Conservation (phyloP, 2,888 invertebrate species). For the Lydus trimaculatus region DNA sequence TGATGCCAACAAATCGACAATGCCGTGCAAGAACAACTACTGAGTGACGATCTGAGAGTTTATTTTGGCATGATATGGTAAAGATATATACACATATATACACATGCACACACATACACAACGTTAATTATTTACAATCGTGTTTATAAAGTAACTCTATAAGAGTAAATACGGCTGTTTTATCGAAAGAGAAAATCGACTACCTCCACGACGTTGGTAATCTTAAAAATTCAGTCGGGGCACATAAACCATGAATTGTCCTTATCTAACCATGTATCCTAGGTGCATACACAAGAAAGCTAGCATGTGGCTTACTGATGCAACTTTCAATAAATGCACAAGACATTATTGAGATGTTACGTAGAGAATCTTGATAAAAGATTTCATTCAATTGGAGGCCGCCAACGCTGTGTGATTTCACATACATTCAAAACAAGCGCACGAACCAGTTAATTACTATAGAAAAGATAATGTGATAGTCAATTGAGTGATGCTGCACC, state of each 20-base stretch:
- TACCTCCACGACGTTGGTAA: conserved; percentile 43
- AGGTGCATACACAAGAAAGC: conserved; percentile 39
- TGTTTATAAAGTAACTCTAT: conserved; percentile 10
- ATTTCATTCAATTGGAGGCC: conserved; percentile 52
- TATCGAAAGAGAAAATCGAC: conserved; percentile 51
- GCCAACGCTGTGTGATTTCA: conserved; percentile 53
- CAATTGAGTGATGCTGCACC: conserved; percentile 34
- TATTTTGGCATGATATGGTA: neutral
- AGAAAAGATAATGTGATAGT: conserved; percentile 47
- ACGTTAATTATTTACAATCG: conserved; percentile 22
- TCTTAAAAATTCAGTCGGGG: conserved; percentile 40
- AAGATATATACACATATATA: neutral
- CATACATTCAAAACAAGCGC: conserved; percentile 50
- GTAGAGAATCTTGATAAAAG: conserved; percentile 48
- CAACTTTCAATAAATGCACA: conserved; percentile 33
- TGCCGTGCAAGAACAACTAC: neutral
- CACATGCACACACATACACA: neutral
- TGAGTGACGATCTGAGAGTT: neutral
- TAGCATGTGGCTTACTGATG: conserved; percentile 39
- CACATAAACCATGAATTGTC: conserved; percentile 42
- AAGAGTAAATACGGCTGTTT: conserved; percentile 35
- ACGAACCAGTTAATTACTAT: conserved; percentile 55
- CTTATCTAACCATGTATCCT: conserved; percentile 36
- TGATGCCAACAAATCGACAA: neutral
- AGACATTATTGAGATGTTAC: conserved; percentile 53